Evolutionary conservation across 1,140 invertebrate species (phyloP), one percentile per base, ranked within the genome.

Genomic region (Macrobrachium nipponense): DNA sequence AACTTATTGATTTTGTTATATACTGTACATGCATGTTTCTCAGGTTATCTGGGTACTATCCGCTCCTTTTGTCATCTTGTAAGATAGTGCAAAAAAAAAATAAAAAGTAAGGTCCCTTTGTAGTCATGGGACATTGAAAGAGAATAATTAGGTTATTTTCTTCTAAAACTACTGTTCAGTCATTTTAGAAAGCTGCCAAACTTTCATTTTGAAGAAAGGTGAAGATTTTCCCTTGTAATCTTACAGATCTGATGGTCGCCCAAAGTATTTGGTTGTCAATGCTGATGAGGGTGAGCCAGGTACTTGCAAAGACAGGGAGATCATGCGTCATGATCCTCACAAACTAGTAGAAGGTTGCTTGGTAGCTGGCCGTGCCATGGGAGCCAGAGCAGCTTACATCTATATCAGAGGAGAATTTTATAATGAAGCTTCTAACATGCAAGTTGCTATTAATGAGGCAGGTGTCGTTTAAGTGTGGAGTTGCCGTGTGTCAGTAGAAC

Each of bases 401-500:
- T 99, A 99, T 90, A 99, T 99, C 89, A 94, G 99, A 89, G 99
- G 99, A 89, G 99, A 99, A 92, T 99, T 99, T 92, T 99, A 99
- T 91, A 99, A 99, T 93, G 99, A 99, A 92, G 97, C 98, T 15
- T 98, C 97, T 14, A 99, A 99, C 90, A 95, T 99, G 92, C 98
- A 99, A 93, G 94, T 99, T 72, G 98, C 98, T n/a, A 99, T 99
- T 90, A 96, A 97, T 89, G 98, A 99, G 93, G 95, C 96, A 90
- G 51, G 84, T 86, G 11, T n/a, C 14, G 10, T 61, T 18, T 17
- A 64, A 11, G 44, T 3, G 15, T 75, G 8, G 44, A 12, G n/a
- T 12, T 60, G 75, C 61, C n/a, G 15, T 51, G 51, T 51, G 51
- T 51, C 51, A 51, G 7, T 8, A 51, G 12, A 51, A 51, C 51